Percentiles rank a stretch among this genome's conserved stretches.
Conservation (phyloP, 2,888 invertebrate genomes). For the Stomorhina lunata region DNA sequence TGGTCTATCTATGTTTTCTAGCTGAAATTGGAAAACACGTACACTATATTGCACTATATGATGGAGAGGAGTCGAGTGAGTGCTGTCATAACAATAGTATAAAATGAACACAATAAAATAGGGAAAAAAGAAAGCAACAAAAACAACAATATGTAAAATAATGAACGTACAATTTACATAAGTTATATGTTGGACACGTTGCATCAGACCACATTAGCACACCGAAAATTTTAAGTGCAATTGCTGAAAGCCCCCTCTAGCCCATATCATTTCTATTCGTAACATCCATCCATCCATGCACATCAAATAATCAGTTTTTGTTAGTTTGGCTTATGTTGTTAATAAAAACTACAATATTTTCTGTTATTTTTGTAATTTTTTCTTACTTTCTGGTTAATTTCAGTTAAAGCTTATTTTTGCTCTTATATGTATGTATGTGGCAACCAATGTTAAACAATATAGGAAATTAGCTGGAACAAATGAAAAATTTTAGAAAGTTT, state of each 20-base stretch:
- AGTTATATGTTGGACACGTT: slow-evolving; percentile 44
- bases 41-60: neutral
- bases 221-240: neutral
- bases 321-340: slow-evolving; percentile 3
- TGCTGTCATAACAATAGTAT: slow-evolving; percentile 48
- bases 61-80: no score
- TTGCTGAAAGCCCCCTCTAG: slow-evolving; percentile 1
- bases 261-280: no score
- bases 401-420: neutral
- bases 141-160: slow-evolving; percentile 21
- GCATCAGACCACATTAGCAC: neutral
- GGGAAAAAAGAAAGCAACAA: neutral
- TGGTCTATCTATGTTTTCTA: neutral
- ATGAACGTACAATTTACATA: slow-evolving; percentile 44
- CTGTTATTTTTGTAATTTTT: neutral
- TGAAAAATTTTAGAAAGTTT: slow-evolving; percentile 4
- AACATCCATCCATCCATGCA: no score
- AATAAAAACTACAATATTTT: neutral
- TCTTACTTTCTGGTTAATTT: neutral
- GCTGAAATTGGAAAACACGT: neutral
- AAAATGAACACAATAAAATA: slow-evolving; percentile 23
- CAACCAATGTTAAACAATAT: neutral
- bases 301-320: slow-evolving; percentile 26
- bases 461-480: neutral
- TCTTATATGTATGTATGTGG: neutral